These are phyloP conservation scores for Agrilus mali DNA, from an alignment of 2,888 invertebrate genomes.

Conservation along the genomic window DNA sequence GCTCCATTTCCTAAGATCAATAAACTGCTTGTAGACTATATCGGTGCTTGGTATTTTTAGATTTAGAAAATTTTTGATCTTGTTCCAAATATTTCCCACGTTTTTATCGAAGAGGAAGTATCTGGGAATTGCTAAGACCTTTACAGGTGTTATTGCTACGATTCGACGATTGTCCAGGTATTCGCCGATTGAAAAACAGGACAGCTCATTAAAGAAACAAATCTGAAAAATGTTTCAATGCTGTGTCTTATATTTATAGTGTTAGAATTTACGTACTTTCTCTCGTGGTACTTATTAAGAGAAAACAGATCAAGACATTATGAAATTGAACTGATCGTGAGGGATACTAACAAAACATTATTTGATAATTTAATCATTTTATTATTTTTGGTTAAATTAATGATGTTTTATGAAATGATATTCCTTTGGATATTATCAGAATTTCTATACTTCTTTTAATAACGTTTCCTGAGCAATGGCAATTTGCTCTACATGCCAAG, in stretches of 20 bases:
- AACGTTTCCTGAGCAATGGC: too few relatives aligned
- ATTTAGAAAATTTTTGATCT: constrained; percentile 46
- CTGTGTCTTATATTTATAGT: not conserved
- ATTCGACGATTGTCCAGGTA: constrained; percentile 48
- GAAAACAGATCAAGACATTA: too few relatives aligned
- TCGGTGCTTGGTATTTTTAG: constrained; percentile 45
- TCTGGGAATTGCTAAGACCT: constrained; percentile 55
- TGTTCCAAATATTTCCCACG: constrained; percentile 51
- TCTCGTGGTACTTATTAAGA: too few relatives aligned
- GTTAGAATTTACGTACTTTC: not conserved
- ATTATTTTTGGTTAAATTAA: too few relatives aligned
- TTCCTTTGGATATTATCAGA: too few relatives aligned
- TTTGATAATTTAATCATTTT: too few relatives aligned
- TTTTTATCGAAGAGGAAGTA: constrained; percentile 57
- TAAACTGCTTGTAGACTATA: constrained; percentile 43
- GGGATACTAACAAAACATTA: too few relatives aligned
- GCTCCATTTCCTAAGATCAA: constrained; percentile 43
- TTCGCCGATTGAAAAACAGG: constrained; percentile 61
- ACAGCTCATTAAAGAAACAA: constrained; percentile 43
- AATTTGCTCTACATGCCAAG: too few relatives aligned
- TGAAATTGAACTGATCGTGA: too few relatives aligned
- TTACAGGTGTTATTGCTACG: constrained; percentile 48
- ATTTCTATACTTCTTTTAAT: too few relatives aligned
- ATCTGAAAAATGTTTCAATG: constrained; percentile 24
- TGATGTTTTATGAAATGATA: too few relatives aligned